Evolutionary conservation across 2,113 vertebrate species (phyloP).

Genomic region (Anthoscopus minutus): DNA sequence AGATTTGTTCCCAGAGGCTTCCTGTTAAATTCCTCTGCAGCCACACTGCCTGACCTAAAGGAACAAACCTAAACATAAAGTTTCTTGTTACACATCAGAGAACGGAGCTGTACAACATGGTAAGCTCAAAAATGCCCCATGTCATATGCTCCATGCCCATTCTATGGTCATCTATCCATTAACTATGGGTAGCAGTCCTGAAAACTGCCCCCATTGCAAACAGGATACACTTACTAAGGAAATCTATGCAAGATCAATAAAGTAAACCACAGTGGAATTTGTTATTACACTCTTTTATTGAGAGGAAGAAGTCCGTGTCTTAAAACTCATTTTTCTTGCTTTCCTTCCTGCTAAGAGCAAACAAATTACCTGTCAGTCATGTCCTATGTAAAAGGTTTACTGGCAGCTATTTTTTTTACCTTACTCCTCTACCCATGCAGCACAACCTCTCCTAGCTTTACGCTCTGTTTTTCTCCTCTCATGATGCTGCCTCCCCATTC

Average conservation of each 20-base stretch:
- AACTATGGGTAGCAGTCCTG: background rate
- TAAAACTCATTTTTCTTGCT: background rate
- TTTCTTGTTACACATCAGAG: background rate
- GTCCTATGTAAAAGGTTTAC: background rate
- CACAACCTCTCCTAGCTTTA: background rate
- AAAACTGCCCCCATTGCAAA: background rate
- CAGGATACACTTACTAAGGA: background rate
- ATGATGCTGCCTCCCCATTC: background rate
- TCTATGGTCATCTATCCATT: background rate
- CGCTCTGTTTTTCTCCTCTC: background rate
- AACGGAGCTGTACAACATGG: background rate
- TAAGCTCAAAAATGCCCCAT: background rate
- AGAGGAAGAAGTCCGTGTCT: background rate
- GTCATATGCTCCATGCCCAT: background rate
- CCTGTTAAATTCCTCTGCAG: background rate
- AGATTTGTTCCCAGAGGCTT: background rate
- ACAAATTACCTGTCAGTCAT: background rate
- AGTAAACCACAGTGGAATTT: background rate
- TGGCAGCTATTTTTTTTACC: background rate
- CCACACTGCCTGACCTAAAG: background rate
- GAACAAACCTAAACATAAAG: background rate
- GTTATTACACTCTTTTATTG: background rate
- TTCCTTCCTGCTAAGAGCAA: background rate
- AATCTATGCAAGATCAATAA: background rate
- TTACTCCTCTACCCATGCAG: background rate